Evolutionary conservation across 2,113 vertebrate genomes (phyloP), one percentile per base, ranked within the genome.

Genomic region (Rhombomys opimus): DNA sequence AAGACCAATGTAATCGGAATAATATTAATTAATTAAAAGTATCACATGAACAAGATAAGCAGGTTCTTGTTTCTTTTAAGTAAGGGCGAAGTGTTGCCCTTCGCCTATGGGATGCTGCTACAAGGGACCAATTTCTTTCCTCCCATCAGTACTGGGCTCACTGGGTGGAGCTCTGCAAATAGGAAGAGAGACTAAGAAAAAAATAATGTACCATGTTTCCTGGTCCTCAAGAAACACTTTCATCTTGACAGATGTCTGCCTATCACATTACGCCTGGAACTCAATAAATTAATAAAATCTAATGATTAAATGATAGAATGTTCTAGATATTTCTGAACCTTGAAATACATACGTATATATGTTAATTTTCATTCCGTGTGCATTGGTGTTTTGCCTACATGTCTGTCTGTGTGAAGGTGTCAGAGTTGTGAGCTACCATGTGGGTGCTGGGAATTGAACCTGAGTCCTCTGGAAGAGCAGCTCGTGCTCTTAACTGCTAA

Each of bases 21-120:
- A 65, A 41, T 84, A 65, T 52, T 96, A 92, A 95, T 95, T 97
- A 92, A 95, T 95, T 88, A 89, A 91, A 95, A 94, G 54, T 2
- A 84, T 91, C 35, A 57, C 50, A 13, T 91, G 73, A 93, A 77
- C 13, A 86, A 80, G 18, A 67, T 78, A 89, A 87, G 6, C 10
- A 96, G 38, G 6, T 0, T 35, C 54, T 91, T 91, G 54, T 87
- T 63, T 96, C 25, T 18, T 91, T 9, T 32, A 46, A 57, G 18
- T 59, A 70, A 95, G 91, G 80, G 6, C 46, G 57, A 35, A 90
- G 10, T 87, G 18, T 76, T 46, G n/a, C n/a, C n/a, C n/a, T n/a
- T n/a, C n/a, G n/a, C n/a, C n/a, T n/a, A 70, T 18, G 35, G 18
- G 35, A 92, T 54, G 38, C 38, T 65, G 1, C 30, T 75, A 2